Conservation (phyloP, 2,113 vertebrate genomes). For the Stigmatopora argus region DNA sequence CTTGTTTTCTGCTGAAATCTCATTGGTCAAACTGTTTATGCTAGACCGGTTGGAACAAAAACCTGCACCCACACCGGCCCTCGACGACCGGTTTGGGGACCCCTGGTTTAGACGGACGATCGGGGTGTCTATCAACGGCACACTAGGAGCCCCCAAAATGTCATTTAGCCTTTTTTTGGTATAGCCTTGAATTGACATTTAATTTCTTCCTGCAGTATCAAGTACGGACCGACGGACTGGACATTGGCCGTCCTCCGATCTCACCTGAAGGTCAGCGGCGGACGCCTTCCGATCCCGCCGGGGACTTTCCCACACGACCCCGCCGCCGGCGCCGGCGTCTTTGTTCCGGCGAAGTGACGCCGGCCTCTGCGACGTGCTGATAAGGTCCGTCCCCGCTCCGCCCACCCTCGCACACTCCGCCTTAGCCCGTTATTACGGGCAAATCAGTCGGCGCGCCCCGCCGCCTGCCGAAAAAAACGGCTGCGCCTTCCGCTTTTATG, state of each 20-base stretch:
- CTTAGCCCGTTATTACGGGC: slow-evolving; percentile 39
- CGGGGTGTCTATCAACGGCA: no score
- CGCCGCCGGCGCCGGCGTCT: slow-evolving; percentile 4
- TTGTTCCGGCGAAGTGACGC: slow-evolving; percentile 34
- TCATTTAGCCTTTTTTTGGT: no score
- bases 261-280: slow-evolving; percentile 58
- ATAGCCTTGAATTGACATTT: no score
- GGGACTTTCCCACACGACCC: not conserved
- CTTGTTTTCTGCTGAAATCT: no score
- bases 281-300: slow-evolving; percentile 9
- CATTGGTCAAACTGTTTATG: no score
- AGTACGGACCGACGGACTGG: no score
- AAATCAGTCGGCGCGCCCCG: slow-evolving; percentile 25
- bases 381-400: slow-evolving; percentile 48
- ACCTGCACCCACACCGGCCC: no score
- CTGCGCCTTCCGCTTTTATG: not conserved
- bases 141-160: no score
- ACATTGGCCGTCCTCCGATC: not conserved
- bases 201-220: no score
- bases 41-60: no score
- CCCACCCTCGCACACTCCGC: slow-evolving; percentile 13
- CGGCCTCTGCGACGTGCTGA: slow-evolving; percentile 51
- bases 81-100: no score
- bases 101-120: no score
- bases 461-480: not conserved